A percentile compares a stretch with the other conserved stretches of the same genome.
Evolutionary conservation across 2,888 invertebrate genomes (phyloP).

Genomic region (Sinelater perroti): DNA sequence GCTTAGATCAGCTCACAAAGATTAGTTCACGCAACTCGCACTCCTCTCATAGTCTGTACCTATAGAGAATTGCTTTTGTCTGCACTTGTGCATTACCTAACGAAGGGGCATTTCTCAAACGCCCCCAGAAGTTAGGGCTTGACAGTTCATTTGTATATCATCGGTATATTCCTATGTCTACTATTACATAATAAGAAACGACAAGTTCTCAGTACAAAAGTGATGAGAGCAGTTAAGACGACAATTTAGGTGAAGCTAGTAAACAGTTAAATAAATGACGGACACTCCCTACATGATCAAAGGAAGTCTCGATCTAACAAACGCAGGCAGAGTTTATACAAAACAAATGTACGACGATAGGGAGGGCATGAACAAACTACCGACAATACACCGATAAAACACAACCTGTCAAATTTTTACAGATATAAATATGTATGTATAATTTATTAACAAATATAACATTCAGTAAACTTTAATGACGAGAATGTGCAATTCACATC

Average conservation of each 20-base stretch:
- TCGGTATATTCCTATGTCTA: conserved; percentile 47
- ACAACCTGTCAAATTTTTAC: conserved; percentile 51
- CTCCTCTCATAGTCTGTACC: conserved; percentile 46
- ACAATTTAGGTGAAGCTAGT: conserved; percentile 31
- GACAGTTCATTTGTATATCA: conserved; percentile 45
- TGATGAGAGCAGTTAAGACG: conserved; percentile 36
- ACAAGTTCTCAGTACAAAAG: conserved; percentile 38
- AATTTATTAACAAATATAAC: conserved; percentile 61
- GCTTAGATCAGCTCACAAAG: conserved; percentile 57
- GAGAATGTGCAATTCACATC: conserved; percentile 45
- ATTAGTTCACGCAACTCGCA: conserved; percentile 52
- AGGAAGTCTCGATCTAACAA: conserved; percentile 25
- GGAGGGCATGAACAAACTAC: conserved; percentile 31
- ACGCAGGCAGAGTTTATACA: conserved; percentile 27
- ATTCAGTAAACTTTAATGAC: conserved; percentile 57
- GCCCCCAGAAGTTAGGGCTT: conserved; percentile 31
- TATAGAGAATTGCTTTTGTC: conserved; percentile 58
- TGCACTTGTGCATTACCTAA: conserved; percentile 51
- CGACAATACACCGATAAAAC: conserved; percentile 52
- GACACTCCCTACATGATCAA: conserved; percentile 30
- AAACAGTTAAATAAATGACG: conserved; percentile 29
- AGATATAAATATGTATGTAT: conserved; percentile 60
- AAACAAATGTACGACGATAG: conserved; percentile 29
- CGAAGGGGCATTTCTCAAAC: conserved; percentile 30
- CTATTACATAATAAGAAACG: conserved; percentile 36